Base-by-base conservation (phyloP, 2,113 vertebrate species). In the Thymallus thymallus region DNA sequence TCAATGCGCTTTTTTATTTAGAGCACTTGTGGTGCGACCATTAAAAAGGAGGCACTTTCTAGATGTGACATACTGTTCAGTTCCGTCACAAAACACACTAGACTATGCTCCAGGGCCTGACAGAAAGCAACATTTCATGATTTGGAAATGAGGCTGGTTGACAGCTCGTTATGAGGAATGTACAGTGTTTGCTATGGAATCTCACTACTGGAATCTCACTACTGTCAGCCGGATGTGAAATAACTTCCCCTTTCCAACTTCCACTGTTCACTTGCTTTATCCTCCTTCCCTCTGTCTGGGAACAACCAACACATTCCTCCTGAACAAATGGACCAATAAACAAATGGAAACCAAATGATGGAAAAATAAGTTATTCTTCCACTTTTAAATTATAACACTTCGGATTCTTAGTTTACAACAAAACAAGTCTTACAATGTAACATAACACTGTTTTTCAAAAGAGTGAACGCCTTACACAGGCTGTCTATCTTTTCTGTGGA, bases 321-420 rank as follows among this genome's bases (percentile, higher is more conserved):
- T 26, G n/a, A 48, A 29, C 45, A 64, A 74, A 79, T 74, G 23
- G 67, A 29, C 61, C 61, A 65, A 65, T 55, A 66, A 70, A 68
- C 67, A 68, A 75, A 62, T 45, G 55, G 26, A 68, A 61, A 20
- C 32, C 67, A 46, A 68, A 65, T 35, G 5, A 18, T 32, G 24
- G 14, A 16, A 30, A 6, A 26, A 26, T 62, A 22, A 9, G 22
- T 26, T 62, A 3, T 62, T 13, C 4, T 62, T 26, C 1, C 62
- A 29, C 13, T 0, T 23, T 32, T 12, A 64, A 10, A 10, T 41
- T 41, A 41, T 41, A 41, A 41, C 12, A 29, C 56, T 9, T 55
- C 13, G 6, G 6, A 55, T 6, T 41, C 9, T 41, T 18, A 14
- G 4, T 51, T 51, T 51, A 14, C 48, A 22, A 60, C 6, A 60